A percentile compares a stretch with the other conserved stretches of the same genome.
Conservation (phyloP, 2,797 vertebrate genomes). For the Hippocampus kuda region DNA sequence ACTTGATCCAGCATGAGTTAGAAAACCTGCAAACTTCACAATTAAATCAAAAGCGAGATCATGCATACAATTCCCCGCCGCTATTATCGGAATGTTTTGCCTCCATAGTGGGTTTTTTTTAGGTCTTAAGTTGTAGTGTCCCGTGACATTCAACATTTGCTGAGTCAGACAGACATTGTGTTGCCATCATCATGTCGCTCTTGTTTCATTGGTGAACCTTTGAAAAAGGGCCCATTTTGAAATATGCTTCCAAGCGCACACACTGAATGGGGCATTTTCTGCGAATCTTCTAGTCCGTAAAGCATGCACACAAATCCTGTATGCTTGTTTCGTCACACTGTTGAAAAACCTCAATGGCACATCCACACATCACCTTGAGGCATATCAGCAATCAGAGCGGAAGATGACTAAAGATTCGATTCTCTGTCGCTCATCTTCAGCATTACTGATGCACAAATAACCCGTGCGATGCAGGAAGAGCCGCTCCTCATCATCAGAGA, state of each 20-base stretch:
- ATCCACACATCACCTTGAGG: slow-evolving; percentile 26
- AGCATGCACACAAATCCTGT: not conserved
- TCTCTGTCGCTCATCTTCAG: slow-evolving; percentile 38
- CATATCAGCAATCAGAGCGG: slow-evolving; percentile 48
- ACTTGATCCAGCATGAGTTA: not conserved
- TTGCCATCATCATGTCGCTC: not conserved
- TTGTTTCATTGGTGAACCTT: not conserved
- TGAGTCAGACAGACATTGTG: not conserved
- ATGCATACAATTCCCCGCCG: not conserved
- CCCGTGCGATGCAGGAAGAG: slow-evolving; percentile 35
- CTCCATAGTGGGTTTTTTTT: not conserved
- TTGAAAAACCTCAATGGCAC: slow-evolving; percentile 17
- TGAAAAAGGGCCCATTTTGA: not conserved
- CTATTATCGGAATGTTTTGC: not conserved
- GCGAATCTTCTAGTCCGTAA: not conserved
- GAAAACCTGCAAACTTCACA: not conserved
- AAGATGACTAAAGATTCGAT: slow-evolving; percentile 43
- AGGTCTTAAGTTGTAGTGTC: not conserved
- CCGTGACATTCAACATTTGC: not conserved
- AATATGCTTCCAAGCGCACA: not conserved
- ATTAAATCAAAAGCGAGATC: not conserved
- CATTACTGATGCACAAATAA: slow-evolving; percentile 31
- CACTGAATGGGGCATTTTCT: not conserved
- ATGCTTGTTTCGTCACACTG: not conserved
- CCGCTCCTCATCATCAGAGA: slow-evolving; percentile 37